A percentile compares a stretch with the other conserved stretches of the same genome.
These are phyloP conservation scores for Candoia aspera DNA, from an alignment of 2,113 vertebrate species.

Conservation along the genomic window DNA sequence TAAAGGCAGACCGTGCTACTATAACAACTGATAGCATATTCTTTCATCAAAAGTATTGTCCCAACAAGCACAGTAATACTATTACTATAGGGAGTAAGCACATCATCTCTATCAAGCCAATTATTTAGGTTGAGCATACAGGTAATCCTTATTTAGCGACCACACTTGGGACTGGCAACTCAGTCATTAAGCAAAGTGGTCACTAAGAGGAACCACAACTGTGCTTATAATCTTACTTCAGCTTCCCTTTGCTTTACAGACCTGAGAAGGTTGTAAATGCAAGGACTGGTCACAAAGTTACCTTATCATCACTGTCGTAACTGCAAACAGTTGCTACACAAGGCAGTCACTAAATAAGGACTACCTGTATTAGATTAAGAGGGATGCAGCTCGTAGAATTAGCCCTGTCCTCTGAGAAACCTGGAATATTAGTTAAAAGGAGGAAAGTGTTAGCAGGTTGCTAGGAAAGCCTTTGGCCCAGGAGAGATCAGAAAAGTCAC, in stretches of 20 bases:
- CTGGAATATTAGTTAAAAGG: conserved; percentile 53
- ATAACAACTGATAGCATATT: background rate
- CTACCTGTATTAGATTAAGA: background rate
- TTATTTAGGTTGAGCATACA: background rate
- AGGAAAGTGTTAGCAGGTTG: too few relatives aligned
- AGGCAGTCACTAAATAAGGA: background rate
- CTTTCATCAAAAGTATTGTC: background rate
- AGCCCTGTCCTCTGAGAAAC: conserved; percentile 31
- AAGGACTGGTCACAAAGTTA: background rate
- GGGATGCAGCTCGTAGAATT: background rate
- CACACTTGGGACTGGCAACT: background rate
- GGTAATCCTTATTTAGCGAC: background rate
- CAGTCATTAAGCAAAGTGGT: background rate
- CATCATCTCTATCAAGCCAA: background rate
- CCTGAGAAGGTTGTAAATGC: background rate
- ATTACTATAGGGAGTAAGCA: background rate
- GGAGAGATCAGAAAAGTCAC: too few relatives aligned
- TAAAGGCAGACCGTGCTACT: background rate
- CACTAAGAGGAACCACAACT: background rate
- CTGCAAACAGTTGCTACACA: background rate
- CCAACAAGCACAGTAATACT: background rate
- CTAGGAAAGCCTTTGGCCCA: too few relatives aligned
- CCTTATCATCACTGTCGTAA: background rate
- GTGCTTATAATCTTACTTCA: background rate
- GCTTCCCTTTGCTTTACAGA: background rate